phyloP scores from a whole-genome alignment of 2,797 vertebrate species.

The Crocodylus rhombifer region DNA sequence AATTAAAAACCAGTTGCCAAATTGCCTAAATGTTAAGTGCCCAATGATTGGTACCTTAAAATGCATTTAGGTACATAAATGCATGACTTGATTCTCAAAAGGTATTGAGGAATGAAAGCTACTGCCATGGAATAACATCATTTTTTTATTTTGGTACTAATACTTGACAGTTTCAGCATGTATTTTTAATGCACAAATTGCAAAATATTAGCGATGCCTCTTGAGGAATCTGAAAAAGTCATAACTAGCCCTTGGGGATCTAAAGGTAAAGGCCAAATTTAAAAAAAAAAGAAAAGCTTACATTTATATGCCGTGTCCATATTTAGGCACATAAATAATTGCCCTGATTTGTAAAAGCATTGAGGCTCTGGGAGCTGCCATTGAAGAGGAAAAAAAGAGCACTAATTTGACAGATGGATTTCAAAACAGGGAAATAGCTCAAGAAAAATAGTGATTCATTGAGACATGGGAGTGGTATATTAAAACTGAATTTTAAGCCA shows the following conservation, averaged over 20 bases:
- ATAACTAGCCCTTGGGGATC: neutral
- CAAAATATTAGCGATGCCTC: neutral
- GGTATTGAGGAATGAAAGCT: neutral
- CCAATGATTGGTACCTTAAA: neutral
- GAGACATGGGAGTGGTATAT: neutral
- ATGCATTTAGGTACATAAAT: neutral
- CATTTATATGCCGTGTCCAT: neutral
- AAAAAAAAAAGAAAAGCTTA: neutral
- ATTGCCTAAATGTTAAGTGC: neutral
- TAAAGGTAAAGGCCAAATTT: neutral
- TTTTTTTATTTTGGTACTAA: neutral
- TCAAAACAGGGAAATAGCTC: neutral
- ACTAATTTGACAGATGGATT: neutral
- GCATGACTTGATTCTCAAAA: neutral
- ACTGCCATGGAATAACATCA: neutral
- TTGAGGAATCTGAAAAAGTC: fast-evolving
- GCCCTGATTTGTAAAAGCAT: neutral
- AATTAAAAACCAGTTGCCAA: neutral
- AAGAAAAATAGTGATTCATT: neutral
- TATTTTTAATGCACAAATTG: neutral
- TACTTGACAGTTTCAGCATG: neutral
- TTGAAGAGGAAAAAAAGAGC: neutral
- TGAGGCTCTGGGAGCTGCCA: neutral
- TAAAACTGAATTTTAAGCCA: constrained; percentile 33
- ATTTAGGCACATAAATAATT: neutral